These are phyloP conservation scores for Zeus faber DNA, from an alignment of 2,113 vertebrate genomes.

Conservation along the genomic window DNA sequence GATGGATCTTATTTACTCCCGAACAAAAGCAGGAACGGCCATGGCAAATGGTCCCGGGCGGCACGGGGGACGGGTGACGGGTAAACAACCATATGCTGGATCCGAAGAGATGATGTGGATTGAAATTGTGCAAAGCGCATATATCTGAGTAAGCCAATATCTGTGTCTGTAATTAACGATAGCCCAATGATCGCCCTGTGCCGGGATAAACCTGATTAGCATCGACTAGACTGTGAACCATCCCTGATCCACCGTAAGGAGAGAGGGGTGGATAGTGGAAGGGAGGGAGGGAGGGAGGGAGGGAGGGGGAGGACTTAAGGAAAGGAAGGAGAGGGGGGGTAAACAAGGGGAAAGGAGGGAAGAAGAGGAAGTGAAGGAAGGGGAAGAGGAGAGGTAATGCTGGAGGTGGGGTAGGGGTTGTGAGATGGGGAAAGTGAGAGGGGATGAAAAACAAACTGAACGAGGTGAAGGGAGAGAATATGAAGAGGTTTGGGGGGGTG, in stretches of 20 bases:
- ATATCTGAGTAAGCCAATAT: constrained; percentile 60
- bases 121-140: constrained; percentile 51
- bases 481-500: not conserved
- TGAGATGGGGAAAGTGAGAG: not conserved
- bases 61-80: constrained; percentile 22
- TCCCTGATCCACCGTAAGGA: constrained; percentile 53
- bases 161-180: constrained; percentile 58
- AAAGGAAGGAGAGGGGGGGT: constrained; percentile 9
- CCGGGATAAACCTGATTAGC: constrained; percentile 68
- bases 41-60: no score
- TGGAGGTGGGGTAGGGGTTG: not conserved
- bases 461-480: not conserved
- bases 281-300: constrained; percentile 6
- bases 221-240: constrained; percentile 56
- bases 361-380: not conserved
- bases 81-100: constrained; percentile 45
- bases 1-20: constrained; percentile 50
- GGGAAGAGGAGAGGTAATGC: not conserved
- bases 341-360: not conserved
- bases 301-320: constrained; percentile 10
- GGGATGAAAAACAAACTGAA: not conserved
- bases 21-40: constrained; percentile 47
- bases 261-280: constrained; percentile 17
- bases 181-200: constrained; percentile 59
- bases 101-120: constrained; percentile 53